A percentile compares a stretch with the other conserved stretches of the same genome.
These are phyloP conservation scores for Thera britannica DNA, from an alignment of 2,888 invertebrate species.

Conservation along the genomic window DNA sequence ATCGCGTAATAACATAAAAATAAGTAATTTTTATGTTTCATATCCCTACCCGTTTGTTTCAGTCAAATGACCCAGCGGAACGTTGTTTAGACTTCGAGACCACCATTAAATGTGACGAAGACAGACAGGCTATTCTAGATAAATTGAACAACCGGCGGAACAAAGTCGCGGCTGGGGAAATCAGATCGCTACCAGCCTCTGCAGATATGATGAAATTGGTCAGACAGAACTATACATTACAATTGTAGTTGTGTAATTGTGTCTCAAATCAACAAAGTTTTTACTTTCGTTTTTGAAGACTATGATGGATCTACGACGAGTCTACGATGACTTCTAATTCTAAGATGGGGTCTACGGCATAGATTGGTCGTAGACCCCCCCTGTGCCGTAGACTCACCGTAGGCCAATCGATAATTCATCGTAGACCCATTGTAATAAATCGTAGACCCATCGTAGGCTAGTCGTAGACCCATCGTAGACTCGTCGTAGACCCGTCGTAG, in stretches of 20 bases:
- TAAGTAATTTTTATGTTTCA: no score
- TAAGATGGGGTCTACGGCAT: background rate
- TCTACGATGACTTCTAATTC: background rate
- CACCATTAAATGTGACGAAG: slow-evolving; percentile 55
- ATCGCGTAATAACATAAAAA: no score
- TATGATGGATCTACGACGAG: background rate
- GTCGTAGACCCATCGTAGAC: background rate
- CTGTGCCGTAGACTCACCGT: no score
- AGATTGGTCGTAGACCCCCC: no score
- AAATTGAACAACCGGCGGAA: slow-evolving; percentile 74
- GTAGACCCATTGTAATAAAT: no score
- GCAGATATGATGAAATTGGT: slow-evolving; percentile 74
- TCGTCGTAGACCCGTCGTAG: background rate
- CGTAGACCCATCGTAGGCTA: no score
- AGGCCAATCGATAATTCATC: no score
- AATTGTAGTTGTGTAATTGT: no score
- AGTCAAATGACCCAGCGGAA: slow-evolving; percentile 57
- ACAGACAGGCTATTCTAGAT: slow-evolving; percentile 63
- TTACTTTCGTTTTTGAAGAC: background rate
- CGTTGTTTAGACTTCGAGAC: slow-evolving; percentile 64
- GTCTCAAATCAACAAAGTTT: no score
- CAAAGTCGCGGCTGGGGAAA: slow-evolving; percentile 72
- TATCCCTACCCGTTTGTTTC: slow-evolving; percentile 9
- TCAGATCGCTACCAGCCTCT: slow-evolving; percentile 68
- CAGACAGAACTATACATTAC: slow-evolving; percentile 39